Conservation (phyloP, 2,888 invertebrate genomes). For the Apamea anceps region DNA sequence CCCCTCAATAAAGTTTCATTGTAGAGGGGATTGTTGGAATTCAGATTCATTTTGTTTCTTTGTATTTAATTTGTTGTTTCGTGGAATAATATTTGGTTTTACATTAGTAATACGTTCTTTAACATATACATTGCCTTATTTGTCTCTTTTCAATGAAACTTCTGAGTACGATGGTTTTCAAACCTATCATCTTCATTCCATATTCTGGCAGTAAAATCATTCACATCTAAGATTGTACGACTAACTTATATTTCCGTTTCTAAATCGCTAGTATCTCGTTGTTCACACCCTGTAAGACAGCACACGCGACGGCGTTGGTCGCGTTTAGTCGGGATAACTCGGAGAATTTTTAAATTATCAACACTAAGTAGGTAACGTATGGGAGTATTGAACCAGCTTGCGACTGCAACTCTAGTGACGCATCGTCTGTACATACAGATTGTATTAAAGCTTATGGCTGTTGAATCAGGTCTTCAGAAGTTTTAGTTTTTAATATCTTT, state of each 20-base stretch:
- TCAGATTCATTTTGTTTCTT: constrained; percentile 49
- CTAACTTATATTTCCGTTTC: neutral
- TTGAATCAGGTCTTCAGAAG: constrained; percentile 1
- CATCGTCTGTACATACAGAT: constrained; percentile 44
- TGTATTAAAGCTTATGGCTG: constrained; percentile 7
- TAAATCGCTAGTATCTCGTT: constrained; percentile 43
- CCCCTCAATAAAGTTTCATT: constrained; percentile 51
- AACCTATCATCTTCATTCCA: neutral
- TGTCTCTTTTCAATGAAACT: neutral
- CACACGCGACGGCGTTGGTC: constrained; percentile 56
- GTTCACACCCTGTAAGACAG: constrained; percentile 13
- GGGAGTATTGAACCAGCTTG: constrained; percentile 63
- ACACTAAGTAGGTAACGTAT: constrained; percentile 68
- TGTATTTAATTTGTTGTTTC: constrained; percentile 22
- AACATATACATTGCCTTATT: neutral
- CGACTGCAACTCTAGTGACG: constrained; percentile 45
- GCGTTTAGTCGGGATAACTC: constrained; percentile 69
- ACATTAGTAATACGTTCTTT: neutral
- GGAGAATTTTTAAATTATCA: constrained; percentile 72
- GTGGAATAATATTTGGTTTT: neutral
- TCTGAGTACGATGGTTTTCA: neutral
- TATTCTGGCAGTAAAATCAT: neutral
- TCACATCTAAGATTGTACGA: neutral
- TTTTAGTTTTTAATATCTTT: neutral
- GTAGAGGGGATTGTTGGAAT: constrained; percentile 38